Conservation (phyloP, 2,113 vertebrate species). For the Micronycteris hirsuta region DNA sequence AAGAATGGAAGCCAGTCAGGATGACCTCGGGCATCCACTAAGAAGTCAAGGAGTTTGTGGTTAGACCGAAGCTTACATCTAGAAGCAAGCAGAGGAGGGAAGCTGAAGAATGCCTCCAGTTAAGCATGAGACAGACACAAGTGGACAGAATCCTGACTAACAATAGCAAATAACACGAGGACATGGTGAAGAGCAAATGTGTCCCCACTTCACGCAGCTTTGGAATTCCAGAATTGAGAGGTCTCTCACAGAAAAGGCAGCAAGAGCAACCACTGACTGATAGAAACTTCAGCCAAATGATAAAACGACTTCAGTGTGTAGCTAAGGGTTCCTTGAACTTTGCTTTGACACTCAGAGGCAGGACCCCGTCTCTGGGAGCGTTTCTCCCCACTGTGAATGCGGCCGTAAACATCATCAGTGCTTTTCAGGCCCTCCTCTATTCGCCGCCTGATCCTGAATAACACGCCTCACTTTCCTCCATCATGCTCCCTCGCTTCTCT, state of each 20-base stretch:
- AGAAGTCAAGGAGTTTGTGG: not conserved
- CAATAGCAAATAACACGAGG: accelerated
- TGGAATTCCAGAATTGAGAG: not conserved
- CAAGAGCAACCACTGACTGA: not conserved
- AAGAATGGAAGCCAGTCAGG: not conserved
- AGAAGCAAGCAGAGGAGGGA: not conserved
- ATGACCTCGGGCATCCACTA: not conserved
- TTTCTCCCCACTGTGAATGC: not conserved
- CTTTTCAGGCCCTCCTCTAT: not conserved
- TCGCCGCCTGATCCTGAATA: not conserved
- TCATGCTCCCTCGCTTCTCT: not conserved
- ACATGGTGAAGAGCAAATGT: accelerated
- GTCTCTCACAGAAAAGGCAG: not conserved
- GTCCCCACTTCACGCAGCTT: not conserved
- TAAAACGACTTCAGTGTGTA: not conserved
- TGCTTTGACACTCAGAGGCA: not conserved
- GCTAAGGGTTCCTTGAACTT: not conserved
- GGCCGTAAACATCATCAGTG: not conserved
- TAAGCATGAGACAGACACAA: not conserved
- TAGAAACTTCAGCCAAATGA: not conserved
- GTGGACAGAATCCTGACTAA: not conserved
- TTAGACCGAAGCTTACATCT: not conserved
- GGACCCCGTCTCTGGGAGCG: not conserved
- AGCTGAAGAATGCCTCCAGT: too few relatives aligned
- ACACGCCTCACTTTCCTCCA: not conserved